These are phyloP conservation scores for Patella caerulea DNA, from an alignment of 2,888 invertebrate species.

Conservation along the genomic window DNA sequence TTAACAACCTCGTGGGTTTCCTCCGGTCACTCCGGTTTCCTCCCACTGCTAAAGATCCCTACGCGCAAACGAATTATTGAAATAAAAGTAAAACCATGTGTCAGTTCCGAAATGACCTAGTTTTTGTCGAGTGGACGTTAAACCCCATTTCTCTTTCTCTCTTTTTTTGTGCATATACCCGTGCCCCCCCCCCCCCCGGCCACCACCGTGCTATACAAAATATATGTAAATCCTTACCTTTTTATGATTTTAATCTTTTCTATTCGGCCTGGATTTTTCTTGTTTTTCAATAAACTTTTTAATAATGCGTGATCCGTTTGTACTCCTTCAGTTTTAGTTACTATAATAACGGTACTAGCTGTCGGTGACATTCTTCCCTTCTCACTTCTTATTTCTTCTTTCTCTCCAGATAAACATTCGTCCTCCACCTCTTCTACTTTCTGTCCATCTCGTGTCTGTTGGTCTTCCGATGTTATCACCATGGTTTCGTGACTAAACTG, in stretches of 20 bases:
- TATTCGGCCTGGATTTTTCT: constrained; percentile 36
- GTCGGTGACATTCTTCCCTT: neutral
- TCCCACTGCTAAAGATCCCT: too few relatives aligned
- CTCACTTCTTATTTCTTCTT: neutral
- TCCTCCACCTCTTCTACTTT: neutral
- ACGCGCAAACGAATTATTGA: too few relatives aligned
- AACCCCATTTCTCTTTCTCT: too few relatives aligned
- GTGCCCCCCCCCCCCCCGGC: too few relatives aligned
- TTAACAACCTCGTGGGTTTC: too few relatives aligned
- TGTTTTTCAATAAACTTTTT: constrained; percentile 26
- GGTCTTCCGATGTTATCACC: neutral
- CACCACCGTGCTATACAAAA: too few relatives aligned
- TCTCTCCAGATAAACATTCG: neutral
- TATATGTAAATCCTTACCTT: constrained; percentile 28
- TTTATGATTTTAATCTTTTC: constrained; percentile 50
- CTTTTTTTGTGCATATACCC: too few relatives aligned
- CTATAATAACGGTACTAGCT: neutral
- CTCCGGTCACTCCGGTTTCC: too few relatives aligned
- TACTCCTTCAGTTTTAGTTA: neutral
- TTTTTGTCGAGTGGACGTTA: too few relatives aligned
- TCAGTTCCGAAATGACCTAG: too few relatives aligned
- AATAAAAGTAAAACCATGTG: too few relatives aligned
- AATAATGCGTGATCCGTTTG: constrained; percentile 19
- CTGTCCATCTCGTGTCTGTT: neutral
- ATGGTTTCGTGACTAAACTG: neutral